A percentile compares a stretch with the other conserved stretches of the same genome.
phyloP scores from a whole-genome alignment of 2,797 vertebrate species.

The Chromobotia macracanthus region DNA sequence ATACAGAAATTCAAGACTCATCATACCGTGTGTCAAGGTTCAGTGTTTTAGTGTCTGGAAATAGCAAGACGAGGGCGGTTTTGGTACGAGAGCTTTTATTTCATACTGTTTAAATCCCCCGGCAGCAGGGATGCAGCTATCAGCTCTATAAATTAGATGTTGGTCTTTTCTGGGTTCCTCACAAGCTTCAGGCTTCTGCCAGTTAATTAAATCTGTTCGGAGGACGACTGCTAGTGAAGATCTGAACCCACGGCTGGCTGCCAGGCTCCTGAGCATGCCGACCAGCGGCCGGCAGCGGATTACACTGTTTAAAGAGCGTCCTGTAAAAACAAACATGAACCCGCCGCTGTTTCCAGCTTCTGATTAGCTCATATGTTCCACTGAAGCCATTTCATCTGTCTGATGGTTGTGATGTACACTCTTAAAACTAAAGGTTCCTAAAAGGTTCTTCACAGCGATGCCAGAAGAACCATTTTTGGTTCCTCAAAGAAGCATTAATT shows the following conservation, averaged over 20 bases:
- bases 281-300: slow-evolving; percentile 20
- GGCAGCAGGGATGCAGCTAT: neutral
- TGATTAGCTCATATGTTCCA: slow-evolving; percentile 11
- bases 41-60: neutral
- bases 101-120: slow-evolving; percentile 48
- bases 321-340: slow-evolving; percentile 19
- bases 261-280: neutral
- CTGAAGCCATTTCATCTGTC: neutral
- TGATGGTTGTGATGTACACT: neutral
- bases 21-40: neutral
- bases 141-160: slow-evolving; percentile 1
- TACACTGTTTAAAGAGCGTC: slow-evolving; percentile 4
- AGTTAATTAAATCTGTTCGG: slow-evolving; percentile 52
- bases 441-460: too few species aligned
- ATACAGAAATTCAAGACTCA: neutral
- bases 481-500: too few species aligned
- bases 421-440: too few species aligned
- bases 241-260: neutral
- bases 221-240: slow-evolving; percentile 22
- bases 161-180: slow-evolving; percentile 9
- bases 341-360: neutral
- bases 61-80: neutral
- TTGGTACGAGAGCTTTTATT: slow-evolving; percentile 43
- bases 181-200: slow-evolving; percentile 3
- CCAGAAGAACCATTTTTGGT: too few species aligned